These are phyloP conservation scores for Electrona antarctica DNA, from an alignment of 2,113 vertebrate genomes.

Conservation along the genomic window DNA sequence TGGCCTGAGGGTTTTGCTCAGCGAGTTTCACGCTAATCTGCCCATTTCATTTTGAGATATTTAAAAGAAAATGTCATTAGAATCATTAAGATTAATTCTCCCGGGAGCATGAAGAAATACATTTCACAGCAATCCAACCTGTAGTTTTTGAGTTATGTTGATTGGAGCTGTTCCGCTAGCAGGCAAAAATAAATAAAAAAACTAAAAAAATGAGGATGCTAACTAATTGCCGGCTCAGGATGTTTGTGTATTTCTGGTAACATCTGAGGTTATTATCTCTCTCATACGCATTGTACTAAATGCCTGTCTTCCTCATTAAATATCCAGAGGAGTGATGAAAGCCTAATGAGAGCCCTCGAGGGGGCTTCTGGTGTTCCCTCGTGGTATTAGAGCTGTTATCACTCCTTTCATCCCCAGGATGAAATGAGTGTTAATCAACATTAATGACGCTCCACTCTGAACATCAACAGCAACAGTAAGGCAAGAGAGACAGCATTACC, in stretches of 20 bases:
- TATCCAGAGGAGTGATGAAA: conserved; percentile 47
- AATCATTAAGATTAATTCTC: no score
- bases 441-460: conserved; percentile 33
- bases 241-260: conserved; percentile 42
- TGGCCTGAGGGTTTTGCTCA: no score
- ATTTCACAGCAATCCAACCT: no score
- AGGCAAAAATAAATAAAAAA: no score
- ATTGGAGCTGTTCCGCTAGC: no score
- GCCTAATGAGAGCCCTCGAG: conserved; percentile 44
- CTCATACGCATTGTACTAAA: conserved; percentile 17
- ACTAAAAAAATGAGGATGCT: background rate
- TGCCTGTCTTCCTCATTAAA: conserved; percentile 47
- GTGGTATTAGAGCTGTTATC: background rate
- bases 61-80: no score
- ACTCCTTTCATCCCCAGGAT: conserved; percentile 33
- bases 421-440: conserved; percentile 55
- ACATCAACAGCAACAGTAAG: conserved; percentile 13
- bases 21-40: no score
- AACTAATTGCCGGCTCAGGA: conserved; percentile 4
- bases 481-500: background rate
- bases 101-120: no score
- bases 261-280: conserved; percentile 44
- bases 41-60: no score
- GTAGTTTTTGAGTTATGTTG: no score
- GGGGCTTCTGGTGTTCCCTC: conserved; percentile 37